These are phyloP conservation scores for Orchesella flavescens DNA, from an alignment of 2,888 invertebrate species.

Conservation along the genomic window DNA sequence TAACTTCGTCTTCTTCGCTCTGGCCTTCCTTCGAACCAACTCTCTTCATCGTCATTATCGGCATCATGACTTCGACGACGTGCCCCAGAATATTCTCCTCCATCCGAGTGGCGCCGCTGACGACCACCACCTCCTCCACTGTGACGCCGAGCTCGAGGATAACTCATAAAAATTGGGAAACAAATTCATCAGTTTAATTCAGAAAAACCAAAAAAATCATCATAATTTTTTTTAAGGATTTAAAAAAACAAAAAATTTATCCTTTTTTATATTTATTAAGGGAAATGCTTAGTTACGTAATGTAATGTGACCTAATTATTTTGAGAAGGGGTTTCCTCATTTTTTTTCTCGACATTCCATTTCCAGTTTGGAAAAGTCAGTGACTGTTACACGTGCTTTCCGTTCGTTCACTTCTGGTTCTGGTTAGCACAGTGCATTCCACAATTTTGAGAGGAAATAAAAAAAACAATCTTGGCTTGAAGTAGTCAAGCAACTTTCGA, in stretches of 20 bases:
- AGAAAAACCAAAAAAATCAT: too few relatives aligned
- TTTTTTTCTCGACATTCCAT: background rate
- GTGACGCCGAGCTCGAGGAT: background rate
- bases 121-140: background rate
- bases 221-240: too few relatives aligned
- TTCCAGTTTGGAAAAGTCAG: background rate
- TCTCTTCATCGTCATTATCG: too few relatives aligned
- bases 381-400: slow-evolving; percentile 30
- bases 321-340: background rate
- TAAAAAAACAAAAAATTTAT: too few relatives aligned
- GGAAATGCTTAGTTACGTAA: too few relatives aligned
- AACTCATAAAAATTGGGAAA: background rate
- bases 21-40: too few relatives aligned
- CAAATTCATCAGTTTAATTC: too few relatives aligned
- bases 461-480: too few relatives aligned
- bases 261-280: too few relatives aligned
- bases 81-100: too few relatives aligned
- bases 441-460: background rate
- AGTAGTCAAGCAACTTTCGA: too few relatives aligned
- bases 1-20: background rate
- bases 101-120: background rate
- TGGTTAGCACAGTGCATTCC: background rate
- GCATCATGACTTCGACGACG: too few relatives aligned
- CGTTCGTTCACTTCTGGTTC: slow-evolving; percentile 33
- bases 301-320: background rate